Evolutionary conservation across 2,888 invertebrate species (phyloP), one percentile per base, ranked within the genome.

Genomic region (Drosophila neotestacea): DNA sequence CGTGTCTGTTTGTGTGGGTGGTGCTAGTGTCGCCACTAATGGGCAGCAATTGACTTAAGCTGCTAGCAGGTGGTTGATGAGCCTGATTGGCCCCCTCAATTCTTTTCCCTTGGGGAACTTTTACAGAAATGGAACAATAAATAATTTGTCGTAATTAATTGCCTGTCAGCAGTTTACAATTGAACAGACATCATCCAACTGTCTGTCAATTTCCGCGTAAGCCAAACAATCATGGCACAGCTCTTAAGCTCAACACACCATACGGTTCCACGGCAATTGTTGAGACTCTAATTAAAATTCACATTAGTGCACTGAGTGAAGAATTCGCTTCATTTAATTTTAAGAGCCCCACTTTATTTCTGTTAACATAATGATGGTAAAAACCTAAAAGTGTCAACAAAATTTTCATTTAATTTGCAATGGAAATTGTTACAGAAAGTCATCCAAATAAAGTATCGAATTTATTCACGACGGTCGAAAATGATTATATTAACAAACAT

Each of bases 71-170:
- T 69, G 62, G 22, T 28, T 61, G 55, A 55, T 44, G 41, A 39
- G 39, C 11, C 52, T 30, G 13, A 41, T 72, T 54, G 36, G 46
- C 56, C 36, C 28, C 13, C 4, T 34, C 22, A 47, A n/a, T 46
- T 38, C 9, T n/a, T 28, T 11, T 11, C 7, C 7, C 27, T 13
- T 41, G 47, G 44, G 32, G 66, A 70, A 71, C 69, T 79, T 71
- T 73, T 73, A 67, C 69, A 70, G 78, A 73, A 82, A 86, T 81
- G 77, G 73, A 66, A 77, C 79, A 79, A 83, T 83, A 77, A 85
- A 83, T 83, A 81, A 83, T 80, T 82, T 78, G 58, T 39, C 58
- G 79, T 61, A 84, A 85, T 85, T 85, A 85, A 85, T 82, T 73
- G 68, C 70, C 56, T 52, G 70, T 73, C 85, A 68, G 66, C 70